Evolutionary conservation across 2,113 vertebrate genomes (phyloP).

Genomic region (Hippopotamus amphibius): DNA sequence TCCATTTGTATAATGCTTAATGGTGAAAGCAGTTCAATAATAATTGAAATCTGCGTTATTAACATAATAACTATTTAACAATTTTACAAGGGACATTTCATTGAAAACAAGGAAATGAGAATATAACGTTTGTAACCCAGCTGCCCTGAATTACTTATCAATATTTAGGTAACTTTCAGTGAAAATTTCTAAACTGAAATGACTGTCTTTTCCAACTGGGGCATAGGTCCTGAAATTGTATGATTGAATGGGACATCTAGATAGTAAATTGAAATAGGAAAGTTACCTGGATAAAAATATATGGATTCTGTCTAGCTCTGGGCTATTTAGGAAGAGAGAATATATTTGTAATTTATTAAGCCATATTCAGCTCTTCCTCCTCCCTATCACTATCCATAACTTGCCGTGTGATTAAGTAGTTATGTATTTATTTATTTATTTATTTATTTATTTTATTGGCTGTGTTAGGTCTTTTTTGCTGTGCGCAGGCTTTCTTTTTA

Average conservation of each 20-base stretch:
- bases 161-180: background rate
- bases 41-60: background rate
- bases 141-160: background rate
- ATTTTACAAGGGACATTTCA: background rate
- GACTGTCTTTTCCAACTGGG: background rate
- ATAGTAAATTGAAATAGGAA: background rate
- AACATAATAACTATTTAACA: background rate
- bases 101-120: constrained; percentile 4
- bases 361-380: background rate
- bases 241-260: background rate
- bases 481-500: too few species aligned
- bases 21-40: background rate
- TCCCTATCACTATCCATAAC: background rate
- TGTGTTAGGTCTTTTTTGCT: too few species aligned
- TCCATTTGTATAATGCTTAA: background rate
- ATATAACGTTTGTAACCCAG: background rate
- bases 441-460: too few species aligned
- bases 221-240: background rate
- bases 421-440: too few species aligned
- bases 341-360: background rate
- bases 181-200: background rate
- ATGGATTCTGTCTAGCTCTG: background rate
- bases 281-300: background rate
- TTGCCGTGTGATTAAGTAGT: background rate
- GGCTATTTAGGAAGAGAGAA: background rate